These are phyloP conservation scores for Colletes collaris DNA, from an alignment of 2,888 invertebrate species.

Conservation along the genomic window DNA sequence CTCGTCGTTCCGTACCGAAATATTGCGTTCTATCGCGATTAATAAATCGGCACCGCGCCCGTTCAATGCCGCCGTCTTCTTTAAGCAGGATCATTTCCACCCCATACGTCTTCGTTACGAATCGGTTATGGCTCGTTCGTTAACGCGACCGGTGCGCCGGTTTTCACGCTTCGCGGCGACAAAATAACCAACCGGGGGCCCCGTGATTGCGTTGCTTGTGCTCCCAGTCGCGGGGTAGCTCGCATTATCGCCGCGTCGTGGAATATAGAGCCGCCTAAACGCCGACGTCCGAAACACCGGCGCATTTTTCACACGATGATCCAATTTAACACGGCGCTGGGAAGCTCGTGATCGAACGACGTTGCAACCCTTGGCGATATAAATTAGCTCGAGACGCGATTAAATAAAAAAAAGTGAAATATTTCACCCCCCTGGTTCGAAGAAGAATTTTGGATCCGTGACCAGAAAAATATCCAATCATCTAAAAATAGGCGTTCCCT, in stretches of 20 bases:
- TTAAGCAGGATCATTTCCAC: constrained; percentile 19
- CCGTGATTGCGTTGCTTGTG: too few species aligned
- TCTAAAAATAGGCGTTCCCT: too few species aligned
- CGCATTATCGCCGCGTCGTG: constrained; percentile 28
- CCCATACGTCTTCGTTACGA: constrained; percentile 51
- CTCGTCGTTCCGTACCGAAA: constrained; percentile 8
- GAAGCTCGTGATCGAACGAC: constrained; percentile 40
- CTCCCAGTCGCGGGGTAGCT: too few species aligned
- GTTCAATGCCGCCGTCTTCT: constrained; percentile 13
- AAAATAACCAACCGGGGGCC: constrained; percentile 7
- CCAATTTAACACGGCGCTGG: constrained; percentile 58
- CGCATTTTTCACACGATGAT: constrained; percentile 55
- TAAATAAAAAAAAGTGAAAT: too few species aligned
- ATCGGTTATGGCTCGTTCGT: constrained; percentile 34
- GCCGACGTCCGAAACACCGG: constrained; percentile 34
- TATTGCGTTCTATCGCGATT: constrained; percentile 26
- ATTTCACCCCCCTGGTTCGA: too few species aligned
- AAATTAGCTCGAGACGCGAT: too few species aligned
- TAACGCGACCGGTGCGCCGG: constrained; percentile 11
- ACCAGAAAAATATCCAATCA: too few species aligned
- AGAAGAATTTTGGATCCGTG: too few species aligned
- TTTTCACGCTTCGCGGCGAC: constrained; percentile 36
- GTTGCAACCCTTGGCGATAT: not conserved
- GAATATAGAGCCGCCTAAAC: constrained; percentile 46
- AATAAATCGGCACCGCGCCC: constrained; percentile 23